Conservation (phyloP, 2,797 vertebrate species). For the Hypotaenidia philippensis region DNA sequence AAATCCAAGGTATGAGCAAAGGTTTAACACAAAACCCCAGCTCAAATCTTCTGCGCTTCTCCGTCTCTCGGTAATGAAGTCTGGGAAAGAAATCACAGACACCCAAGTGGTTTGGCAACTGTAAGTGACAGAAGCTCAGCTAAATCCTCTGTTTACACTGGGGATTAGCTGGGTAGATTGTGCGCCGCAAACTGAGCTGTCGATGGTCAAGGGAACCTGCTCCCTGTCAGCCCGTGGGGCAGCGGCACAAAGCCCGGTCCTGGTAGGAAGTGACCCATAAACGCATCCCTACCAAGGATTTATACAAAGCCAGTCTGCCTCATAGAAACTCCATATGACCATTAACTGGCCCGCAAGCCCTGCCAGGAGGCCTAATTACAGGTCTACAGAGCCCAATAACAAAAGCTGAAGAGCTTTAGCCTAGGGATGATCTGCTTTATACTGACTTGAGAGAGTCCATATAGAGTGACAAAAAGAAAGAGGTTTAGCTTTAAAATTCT, state of each 20-base stretch:
- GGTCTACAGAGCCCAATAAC: slow-evolving; percentile 96
- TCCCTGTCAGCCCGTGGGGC: slow-evolving; percentile 84
- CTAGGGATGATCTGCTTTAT: slow-evolving; percentile 98
- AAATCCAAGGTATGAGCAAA: neutral
- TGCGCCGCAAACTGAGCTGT: slow-evolving; percentile 76
- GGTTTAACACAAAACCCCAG: slow-evolving; percentile 27
- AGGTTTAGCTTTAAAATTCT: slow-evolving; percentile 93
- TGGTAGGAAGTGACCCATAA: slow-evolving; percentile 99
- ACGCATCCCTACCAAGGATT: slow-evolving; percentile 91
- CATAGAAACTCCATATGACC: slow-evolving; percentile 90
- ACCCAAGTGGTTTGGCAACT: slow-evolving; percentile 87
- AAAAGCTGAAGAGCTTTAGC: slow-evolving; percentile 98
- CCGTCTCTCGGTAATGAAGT: slow-evolving; percentile 72
- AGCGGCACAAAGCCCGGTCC: slow-evolving; percentile 87
- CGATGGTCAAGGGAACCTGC: slow-evolving; percentile 86
- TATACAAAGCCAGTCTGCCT: slow-evolving; percentile 91
- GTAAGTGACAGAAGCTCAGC: slow-evolving; percentile 87
- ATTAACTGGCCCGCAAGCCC: slow-evolving; percentile 88
- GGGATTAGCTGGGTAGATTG: slow-evolving; percentile 84
- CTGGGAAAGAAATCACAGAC: slow-evolving; percentile 83
- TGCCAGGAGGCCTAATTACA: slow-evolving; percentile 96
- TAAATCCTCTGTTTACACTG: slow-evolving; percentile 91
- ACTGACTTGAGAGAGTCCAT: slow-evolving; percentile 99
- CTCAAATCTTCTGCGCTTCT: slow-evolving; percentile 47
- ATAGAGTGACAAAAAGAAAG: slow-evolving; percentile 89